Conservation (phyloP, 2,797 vertebrate genomes). For the Garrulus glandarius region DNA sequence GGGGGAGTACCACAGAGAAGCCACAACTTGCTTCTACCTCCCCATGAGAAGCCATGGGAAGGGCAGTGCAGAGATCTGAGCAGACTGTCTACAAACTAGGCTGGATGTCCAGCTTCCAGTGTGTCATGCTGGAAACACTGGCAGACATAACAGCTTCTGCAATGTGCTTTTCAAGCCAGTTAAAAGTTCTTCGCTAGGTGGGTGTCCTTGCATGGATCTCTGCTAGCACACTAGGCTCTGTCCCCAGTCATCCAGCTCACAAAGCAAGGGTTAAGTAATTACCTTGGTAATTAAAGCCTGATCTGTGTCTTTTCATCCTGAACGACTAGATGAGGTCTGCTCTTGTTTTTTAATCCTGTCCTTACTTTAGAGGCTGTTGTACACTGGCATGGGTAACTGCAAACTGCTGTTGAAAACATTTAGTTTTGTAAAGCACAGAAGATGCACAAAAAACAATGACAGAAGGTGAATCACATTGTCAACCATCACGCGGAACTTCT, state of each 20-base stretch:
- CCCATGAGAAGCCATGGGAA: not conserved
- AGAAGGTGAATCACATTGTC: not conserved
- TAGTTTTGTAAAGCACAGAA: not conserved
- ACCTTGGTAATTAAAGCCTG: not conserved
- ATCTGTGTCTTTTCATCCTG: not conserved
- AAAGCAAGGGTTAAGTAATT: not conserved
- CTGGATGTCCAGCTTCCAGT: not conserved
- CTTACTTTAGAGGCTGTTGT: not conserved
- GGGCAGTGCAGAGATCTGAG: not conserved
- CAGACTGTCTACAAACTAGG: not conserved
- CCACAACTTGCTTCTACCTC: not conserved
- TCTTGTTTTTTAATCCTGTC: not conserved
- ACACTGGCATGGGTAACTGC: not conserved
- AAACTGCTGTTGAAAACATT: not conserved
- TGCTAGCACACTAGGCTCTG: not conserved
- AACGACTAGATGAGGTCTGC: not conserved
- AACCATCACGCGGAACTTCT: fast-evolving
- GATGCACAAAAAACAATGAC: not conserved
- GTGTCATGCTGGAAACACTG: fast-evolving
- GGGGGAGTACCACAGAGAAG: not conserved
- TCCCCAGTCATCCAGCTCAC: not conserved
- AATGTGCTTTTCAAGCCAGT: not conserved
- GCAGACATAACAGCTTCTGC: not conserved
- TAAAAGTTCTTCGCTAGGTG: not conserved
- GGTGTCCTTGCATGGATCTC: not conserved